Evolutionary conservation across 2,113 vertebrate genomes (phyloP).

Genomic region (Malurus elegans): DNA sequence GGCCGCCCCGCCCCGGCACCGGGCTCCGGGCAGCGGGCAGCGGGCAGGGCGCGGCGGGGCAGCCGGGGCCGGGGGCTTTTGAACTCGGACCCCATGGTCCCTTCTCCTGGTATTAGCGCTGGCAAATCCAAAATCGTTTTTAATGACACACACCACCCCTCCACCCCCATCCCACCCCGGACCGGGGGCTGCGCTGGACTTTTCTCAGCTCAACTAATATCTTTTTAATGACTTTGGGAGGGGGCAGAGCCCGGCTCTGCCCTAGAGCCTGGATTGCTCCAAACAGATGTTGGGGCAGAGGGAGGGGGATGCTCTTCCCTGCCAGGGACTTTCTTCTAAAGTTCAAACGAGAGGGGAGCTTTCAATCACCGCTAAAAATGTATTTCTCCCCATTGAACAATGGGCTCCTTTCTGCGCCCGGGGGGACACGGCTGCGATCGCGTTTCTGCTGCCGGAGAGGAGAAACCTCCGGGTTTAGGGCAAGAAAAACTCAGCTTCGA

Average conservation of each 20-base stretch:
- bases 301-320: slow-evolving; percentile 61
- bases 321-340: slow-evolving; percentile 74
- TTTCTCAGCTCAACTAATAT: slow-evolving; percentile 73
- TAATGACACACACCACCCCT: background rate
- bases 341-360: slow-evolving; percentile 75
- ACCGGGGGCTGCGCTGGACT: slow-evolving; percentile 63
- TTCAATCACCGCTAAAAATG: slow-evolving; percentile 72
- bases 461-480: slow-evolving; percentile 1
- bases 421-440: slow-evolving; percentile 41
- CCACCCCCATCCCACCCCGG: background rate
- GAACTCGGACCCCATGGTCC: rapidly evolving
- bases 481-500: background rate
- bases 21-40: background rate
- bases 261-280: slow-evolving; percentile 78
- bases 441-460: slow-evolving; percentile 39
- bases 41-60: background rate
- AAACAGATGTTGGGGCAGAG: slow-evolving; percentile 78
- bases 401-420: slow-evolving; percentile 66
- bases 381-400: slow-evolving; percentile 74
- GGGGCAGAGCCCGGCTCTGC: slow-evolving; percentile 65
- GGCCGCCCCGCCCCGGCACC: background rate
- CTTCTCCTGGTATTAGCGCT: background rate
- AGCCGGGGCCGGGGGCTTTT: background rate
- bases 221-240: slow-evolving; percentile 80
- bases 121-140: slow-evolving; percentile 20